Percentiles rank a stretch among this genome's conserved stretches.
Evolutionary conservation across 2,113 vertebrate genomes (phyloP).

Genomic region (Erythrolamprus reginae): DNA sequence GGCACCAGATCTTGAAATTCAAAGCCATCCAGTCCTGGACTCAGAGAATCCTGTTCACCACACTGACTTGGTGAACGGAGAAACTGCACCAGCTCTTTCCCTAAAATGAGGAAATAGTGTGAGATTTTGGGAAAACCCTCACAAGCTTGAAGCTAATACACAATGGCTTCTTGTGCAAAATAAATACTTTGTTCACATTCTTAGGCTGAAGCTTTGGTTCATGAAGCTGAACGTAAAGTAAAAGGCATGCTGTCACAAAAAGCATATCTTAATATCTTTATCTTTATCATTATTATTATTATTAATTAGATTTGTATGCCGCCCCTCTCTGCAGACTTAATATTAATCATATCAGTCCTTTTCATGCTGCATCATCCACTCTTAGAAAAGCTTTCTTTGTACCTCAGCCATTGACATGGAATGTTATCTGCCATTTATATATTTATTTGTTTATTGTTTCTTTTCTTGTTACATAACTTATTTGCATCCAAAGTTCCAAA

Average conservation of each 20-base stretch:
- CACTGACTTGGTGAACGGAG: conserved; percentile 65
- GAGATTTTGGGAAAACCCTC: neutral
- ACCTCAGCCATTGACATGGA: neutral
- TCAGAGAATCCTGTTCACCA: conserved; percentile 60
- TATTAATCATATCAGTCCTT: neutral
- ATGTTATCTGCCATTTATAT: neutral
- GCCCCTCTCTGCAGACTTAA: too few relatives aligned
- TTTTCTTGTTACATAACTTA: neutral
- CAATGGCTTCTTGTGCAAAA: neutral
- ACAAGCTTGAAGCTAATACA: neutral
- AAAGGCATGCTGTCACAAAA: neutral
- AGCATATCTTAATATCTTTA: neutral
- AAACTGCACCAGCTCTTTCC: conserved; percentile 83
- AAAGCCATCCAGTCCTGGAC: conserved; percentile 68
- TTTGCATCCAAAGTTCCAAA: neutral
- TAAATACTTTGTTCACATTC: neutral
- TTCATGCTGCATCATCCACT: neutral
- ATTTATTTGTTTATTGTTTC: neutral
- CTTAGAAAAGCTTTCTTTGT: neutral
- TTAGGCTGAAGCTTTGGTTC: neutral
- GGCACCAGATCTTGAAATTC: conserved; percentile 71
- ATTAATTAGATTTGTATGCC: too few relatives aligned
- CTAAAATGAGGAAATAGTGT: conserved; percentile 49
- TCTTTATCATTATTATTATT: too few relatives aligned
- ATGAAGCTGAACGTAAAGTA: neutral